Evolutionary conservation across 2,888 invertebrate species (phyloP), one percentile per base, ranked within the genome.

Genomic region (Ochropleura leucogaster): DNA sequence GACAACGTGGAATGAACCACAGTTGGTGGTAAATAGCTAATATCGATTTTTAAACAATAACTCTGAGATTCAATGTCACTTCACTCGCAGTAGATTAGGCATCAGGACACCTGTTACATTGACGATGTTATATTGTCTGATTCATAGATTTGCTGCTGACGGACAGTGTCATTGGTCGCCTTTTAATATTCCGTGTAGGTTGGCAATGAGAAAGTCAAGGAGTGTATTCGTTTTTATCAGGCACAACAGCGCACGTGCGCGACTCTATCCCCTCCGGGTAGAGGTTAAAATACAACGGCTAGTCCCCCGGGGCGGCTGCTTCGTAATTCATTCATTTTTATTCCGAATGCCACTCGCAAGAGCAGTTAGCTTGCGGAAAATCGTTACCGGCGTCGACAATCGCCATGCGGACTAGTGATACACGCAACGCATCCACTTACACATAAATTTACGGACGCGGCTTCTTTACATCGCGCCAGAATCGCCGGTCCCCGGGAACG

Each of bases 401-500:
- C 88, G 89, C 91, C 93, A 92, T 93, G 92, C 92, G 91, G 91
- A 89, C 87, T 90, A 91, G 87, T 88, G 88, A 89, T 90, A 92
- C 92, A 93, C 91, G 91, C 92, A 95, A 93, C 94, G 93, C 94
- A 94, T 93, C 90, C 92, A 96, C 96, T 96, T 96, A 96, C 96
- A 96, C 96, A 96, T 96, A 91, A 90, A 94, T 94, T 95, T 93
- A 93, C 93, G 93, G 93, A 93, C 92, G 93, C 94, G 92, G 94
- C 92, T 95, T 93, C 94, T 93, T 95, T 93, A 96, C 96, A 96
- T 96, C 93, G 95, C 96, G 95, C 96, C 96, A 95, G 93, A 98
- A 98, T 89, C 97, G 98, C 91, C 97, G 98, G 90, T 97, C 98
- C 89, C 98, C 97, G 95, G 97, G 97, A 93, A 92, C 91, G 96